Percentiles rank a stretch among this genome's conserved stretches.
phyloP scores from a whole-genome alignment of 2,797 vertebrate species.

The Muscicapa comitata region DNA sequence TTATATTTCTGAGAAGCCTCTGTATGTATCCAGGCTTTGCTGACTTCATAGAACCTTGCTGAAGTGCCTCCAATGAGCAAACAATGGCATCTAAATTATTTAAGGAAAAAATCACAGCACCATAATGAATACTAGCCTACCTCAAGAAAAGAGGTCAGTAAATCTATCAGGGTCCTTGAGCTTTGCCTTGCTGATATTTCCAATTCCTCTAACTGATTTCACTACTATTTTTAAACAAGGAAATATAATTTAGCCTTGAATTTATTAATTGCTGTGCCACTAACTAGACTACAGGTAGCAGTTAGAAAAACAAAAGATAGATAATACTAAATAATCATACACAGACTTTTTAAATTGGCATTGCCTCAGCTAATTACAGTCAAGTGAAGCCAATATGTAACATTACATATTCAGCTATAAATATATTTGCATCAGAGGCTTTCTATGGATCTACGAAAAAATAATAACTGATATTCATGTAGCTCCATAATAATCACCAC shows the following conservation, averaged over 20 bases:
- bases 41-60: conserved; percentile 12
- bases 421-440: not conserved
- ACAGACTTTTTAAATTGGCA: not conserved
- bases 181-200: conserved; percentile 48
- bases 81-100: conserved; percentile 39
- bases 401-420: not conserved
- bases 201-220: not conserved
- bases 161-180: not conserved
- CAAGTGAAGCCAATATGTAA: not conserved
- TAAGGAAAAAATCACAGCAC: not conserved
- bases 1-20: not conserved
- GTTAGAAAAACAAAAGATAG: not conserved
- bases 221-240: not conserved
- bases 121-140: not conserved
- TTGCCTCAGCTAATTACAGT: not conserved
- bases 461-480: not conserved
- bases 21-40: not conserved
- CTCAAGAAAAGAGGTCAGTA: conserved; percentile 25
- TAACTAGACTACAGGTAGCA: not conserved
- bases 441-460: not conserved
- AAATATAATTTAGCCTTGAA: not conserved
- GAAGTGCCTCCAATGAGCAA: conserved; percentile 21
- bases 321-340: not conserved
- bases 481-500: not conserved
- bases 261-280: not conserved